Base-by-base conservation (phyloP, 2,113 vertebrate species). In the Aphyosemion australe region DNA sequence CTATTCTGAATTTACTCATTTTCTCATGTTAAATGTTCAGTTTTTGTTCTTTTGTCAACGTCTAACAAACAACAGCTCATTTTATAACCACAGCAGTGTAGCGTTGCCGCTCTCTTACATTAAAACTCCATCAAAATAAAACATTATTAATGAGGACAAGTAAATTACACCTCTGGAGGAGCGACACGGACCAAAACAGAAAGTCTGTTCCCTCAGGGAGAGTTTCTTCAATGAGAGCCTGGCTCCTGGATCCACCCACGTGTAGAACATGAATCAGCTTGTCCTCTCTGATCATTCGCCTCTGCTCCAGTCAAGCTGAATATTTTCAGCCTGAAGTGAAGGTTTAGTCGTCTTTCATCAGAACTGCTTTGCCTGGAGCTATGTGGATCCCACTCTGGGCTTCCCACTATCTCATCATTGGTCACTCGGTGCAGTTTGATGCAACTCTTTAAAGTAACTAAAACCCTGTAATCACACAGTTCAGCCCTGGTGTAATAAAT, bases 241-340 rank as follows among this genome's bases (percentile, higher is more conserved):
- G 80, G 39, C 67, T 73, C n/a, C 18, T 8, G 46, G 51, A 65
- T 74, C 78, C 73, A 14, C 78, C 79, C 78, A 85, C 85, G 72
- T 56, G 85, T 58, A 21, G 8, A 55, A 79, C 90, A 78, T 76
- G 89, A 87, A 79, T 65, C 69, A 45, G 68, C 84, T 72, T 11
- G 78, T 72, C 82, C 49, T 72, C 59, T 65, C 12, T 4, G 12
- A 32, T 76, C 82, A 89, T 61, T 90, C 77, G 66, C 69, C 47
- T 12, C 76, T 31, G 83, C 66, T 65, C 21, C 1, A 12, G 18
- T 51, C 19, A 26, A 2, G 26, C 26, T 26, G 5, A 69, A 69
- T 48, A 31, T 61, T 76, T 82, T 59, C 41, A 47, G 43, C 53
- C 34, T 26, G 67, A 32, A 55, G 59, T 20, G 26, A 67, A 71